Percentiles rank a stretch among this genome's conserved stretches.
These are phyloP conservation scores for Epinephelus malabaricus DNA, from an alignment of 2,797 vertebrate species.

Conservation along the genomic window DNA sequence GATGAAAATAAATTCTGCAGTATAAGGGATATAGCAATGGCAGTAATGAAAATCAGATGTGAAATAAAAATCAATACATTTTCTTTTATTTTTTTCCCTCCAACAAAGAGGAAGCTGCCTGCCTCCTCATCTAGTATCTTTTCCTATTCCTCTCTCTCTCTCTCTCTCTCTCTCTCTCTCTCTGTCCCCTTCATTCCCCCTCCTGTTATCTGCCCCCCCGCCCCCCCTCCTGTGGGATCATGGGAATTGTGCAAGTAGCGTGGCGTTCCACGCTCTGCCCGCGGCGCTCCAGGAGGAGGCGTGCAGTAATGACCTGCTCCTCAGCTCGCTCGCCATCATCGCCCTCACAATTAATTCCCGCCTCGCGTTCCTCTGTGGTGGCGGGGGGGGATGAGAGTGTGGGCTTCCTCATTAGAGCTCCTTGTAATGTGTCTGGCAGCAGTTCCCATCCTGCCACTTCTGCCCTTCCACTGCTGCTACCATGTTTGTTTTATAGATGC, in stretches of 20 bases:
- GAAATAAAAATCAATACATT: slow-evolving; percentile 39
- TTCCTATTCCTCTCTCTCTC: slow-evolving; percentile 35
- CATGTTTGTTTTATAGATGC: slow-evolving; percentile 83
- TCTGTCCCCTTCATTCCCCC: slow-evolving; percentile 59
- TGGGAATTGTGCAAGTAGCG: slow-evolving; percentile 85
- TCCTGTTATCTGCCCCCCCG: slow-evolving; percentile 52
- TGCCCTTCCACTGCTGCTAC: slow-evolving; percentile 81
- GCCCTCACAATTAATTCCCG: slow-evolving; percentile 87
- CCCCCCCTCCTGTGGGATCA: slow-evolving; percentile 80
- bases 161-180: slow-evolving; percentile 7
- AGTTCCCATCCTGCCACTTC: slow-evolving; percentile 83
- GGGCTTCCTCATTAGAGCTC: slow-evolving; percentile 85
- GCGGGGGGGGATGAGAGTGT: slow-evolving; percentile 59
- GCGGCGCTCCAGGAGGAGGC: slow-evolving; percentile 85
- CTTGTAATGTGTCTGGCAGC: slow-evolving; percentile 87
- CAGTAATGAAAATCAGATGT: neutral
- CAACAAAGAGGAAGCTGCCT: slow-evolving; percentile 69
- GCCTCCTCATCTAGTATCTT: slow-evolving; percentile 51
- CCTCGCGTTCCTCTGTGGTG: slow-evolving; percentile 79
- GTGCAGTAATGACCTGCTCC: slow-evolving; percentile 88
- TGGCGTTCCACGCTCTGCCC: slow-evolving; percentile 84
- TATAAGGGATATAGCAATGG: neutral
- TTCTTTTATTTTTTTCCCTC: slow-evolving; percentile 35
- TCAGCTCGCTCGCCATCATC: slow-evolving; percentile 85
- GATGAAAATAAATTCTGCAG: neutral